These are phyloP conservation scores for Sarcophilus harrisii DNA, from an alignment of 2,797 vertebrate species.

Conservation along the genomic window DNA sequence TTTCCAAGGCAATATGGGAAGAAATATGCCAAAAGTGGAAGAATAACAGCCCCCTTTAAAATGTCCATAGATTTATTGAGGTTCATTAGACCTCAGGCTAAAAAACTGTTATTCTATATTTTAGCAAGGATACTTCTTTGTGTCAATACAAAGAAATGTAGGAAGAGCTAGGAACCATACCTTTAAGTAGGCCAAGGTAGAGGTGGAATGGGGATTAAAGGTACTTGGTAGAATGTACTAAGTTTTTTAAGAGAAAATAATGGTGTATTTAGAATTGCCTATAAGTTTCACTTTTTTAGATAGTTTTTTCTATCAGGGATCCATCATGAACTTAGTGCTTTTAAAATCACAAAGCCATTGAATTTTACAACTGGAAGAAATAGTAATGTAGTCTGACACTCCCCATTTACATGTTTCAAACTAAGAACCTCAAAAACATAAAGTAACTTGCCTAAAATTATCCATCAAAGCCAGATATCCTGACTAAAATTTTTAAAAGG, in stretches of 20 bases:
- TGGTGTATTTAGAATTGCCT: background rate
- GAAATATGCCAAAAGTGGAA: background rate
- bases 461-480: background rate
- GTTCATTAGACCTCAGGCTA: background rate
- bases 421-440: background rate
- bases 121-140: background rate
- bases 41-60: background rate
- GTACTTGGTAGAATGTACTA: background rate
- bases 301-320: background rate
- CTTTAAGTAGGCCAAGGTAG: background rate
- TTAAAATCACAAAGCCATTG: background rate
- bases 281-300: background rate
- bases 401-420: background rate
- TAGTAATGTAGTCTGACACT: background rate
- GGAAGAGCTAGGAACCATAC: background rate
- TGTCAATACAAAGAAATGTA: background rate
- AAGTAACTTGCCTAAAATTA: background rate
- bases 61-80: background rate
- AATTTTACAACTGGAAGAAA: background rate
- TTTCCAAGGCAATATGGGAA: background rate
- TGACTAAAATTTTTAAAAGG: background rate
- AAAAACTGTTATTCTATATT: background rate
- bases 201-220: accelerated
- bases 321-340: background rate
- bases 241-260: background rate